Evolutionary conservation across 1,140 invertebrate species (phyloP).

Genomic region (Belonocnema kinseyi): DNA sequence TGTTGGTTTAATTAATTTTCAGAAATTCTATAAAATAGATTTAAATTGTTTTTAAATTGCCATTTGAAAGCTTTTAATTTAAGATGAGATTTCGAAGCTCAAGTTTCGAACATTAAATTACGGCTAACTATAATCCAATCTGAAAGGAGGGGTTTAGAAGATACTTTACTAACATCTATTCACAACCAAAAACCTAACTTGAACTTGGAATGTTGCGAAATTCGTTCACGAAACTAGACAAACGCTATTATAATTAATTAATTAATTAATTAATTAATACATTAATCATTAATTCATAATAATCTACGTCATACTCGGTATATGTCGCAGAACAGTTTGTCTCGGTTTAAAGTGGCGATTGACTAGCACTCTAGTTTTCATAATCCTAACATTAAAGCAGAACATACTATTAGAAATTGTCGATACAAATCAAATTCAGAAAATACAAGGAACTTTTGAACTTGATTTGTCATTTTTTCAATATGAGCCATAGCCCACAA

Average conservation of each 20-base stretch:
- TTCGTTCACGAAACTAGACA: conserved; percentile 1
- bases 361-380: conserved; percentile 17
- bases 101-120: no score
- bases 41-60: no score
- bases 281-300: conserved; percentile 19
- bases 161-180: neutral
- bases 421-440: neutral
- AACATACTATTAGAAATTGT: neutral
- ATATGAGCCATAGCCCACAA: neutral
- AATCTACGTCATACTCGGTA: conserved; percentile 23
- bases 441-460: conserved; percentile 3
- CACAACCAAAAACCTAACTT: neutral
- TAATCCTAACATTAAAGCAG: conserved; percentile 3
- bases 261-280: conserved; percentile 1
- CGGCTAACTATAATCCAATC: no score
- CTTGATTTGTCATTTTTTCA: conserved; percentile 1
- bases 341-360: conserved; percentile 28
- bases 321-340: conserved; percentile 32
- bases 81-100: no score
- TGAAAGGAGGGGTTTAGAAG: no score
- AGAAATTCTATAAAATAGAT: no score
- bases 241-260: conserved; percentile 22
- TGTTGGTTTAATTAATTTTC: no score
- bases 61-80: no score
- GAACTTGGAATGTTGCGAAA: conserved; percentile 6